phyloP scores from a whole-genome alignment of 2,888 invertebrate species.

The Lacanobia wlatinum region DNA sequence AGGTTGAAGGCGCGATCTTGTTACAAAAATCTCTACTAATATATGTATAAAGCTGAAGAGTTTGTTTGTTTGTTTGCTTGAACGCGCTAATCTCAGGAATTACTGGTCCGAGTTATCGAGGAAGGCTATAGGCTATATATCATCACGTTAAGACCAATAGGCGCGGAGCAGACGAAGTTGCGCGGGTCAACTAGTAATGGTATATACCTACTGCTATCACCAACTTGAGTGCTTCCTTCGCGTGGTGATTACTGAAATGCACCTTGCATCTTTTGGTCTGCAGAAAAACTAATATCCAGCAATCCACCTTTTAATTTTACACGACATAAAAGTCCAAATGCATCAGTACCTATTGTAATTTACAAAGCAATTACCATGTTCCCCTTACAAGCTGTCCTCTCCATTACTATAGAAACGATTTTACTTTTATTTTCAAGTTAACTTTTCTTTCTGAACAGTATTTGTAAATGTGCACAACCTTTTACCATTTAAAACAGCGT shows the following conservation, averaged over 20 bases:
- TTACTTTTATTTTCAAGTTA: constrained; percentile 32
- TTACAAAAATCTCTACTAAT: too few species aligned
- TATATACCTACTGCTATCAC: neutral
- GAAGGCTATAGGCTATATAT: too few species aligned
- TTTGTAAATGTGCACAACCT: constrained; percentile 15
- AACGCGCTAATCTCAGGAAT: too few species aligned
- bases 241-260: neutral
- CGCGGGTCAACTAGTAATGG: neutral
- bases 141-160: too few species aligned
- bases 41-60: too few species aligned
- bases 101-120: too few species aligned
- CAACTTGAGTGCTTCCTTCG: neutral
- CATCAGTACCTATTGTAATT: neutral
- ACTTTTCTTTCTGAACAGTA: constrained; percentile 17
- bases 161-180: too few species aligned
- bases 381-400: neutral
- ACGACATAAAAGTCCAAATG: neutral
- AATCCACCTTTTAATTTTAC: constrained; percentile 1
- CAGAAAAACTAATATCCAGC: constrained; percentile 2
- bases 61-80: too few species aligned
- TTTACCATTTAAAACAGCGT: constrained; percentile 27
- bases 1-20: neutral
- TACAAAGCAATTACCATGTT: constrained; percentile 8
- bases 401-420: constrained; percentile 24
- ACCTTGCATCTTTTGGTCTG: neutral